A percentile compares a stretch with the other conserved stretches of the same genome.
phyloP scores from a whole-genome alignment of 2,888 invertebrate genomes.

The Drosophila limbata region DNA sequence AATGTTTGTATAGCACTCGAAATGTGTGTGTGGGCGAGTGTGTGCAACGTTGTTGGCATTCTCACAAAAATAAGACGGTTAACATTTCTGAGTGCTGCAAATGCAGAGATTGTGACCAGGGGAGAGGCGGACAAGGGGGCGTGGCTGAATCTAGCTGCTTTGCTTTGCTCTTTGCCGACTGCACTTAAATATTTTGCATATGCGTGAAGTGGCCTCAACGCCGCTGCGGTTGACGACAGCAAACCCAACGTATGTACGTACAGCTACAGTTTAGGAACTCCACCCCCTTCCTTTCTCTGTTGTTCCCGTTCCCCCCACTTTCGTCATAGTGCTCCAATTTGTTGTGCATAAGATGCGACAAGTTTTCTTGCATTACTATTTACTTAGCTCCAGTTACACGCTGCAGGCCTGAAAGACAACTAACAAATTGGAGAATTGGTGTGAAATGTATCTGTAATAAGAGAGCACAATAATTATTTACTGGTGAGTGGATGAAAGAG shows the following conservation, averaged over 20 bases:
- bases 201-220: slow-evolving; percentile 63
- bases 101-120: slow-evolving; percentile 28
- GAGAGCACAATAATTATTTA: slow-evolving; percentile 17
- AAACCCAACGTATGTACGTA: slow-evolving; percentile 57
- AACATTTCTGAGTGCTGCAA: slow-evolving; percentile 71
- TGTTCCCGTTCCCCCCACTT: neutral
- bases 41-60: slow-evolving; percentile 35
- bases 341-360: slow-evolving; percentile 40
- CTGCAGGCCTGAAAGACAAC: slow-evolving; percentile 24
- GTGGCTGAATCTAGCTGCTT: slow-evolving; percentile 22
- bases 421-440: slow-evolving; percentile 18
- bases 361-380: slow-evolving; percentile 32
- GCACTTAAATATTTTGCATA: slow-evolving; percentile 80
- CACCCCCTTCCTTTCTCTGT: neutral
- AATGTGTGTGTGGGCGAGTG: slow-evolving; percentile 37
- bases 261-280: slow-evolving; percentile 38
- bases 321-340: slow-evolving; percentile 42
- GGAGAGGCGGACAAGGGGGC: slow-evolving; percentile 1
- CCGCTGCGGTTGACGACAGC: slow-evolving; percentile 51
- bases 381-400: slow-evolving; percentile 15
- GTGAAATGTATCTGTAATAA: slow-evolving; percentile 27
- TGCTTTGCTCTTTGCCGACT: slow-evolving; percentile 73
- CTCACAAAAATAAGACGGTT: slow-evolving; percentile 68
- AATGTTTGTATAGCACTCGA: slow-evolving; percentile 77
- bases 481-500: slow-evolving; percentile 11